Conservation (phyloP, 2,797 vertebrate species). For the Margarornis squamiger region DNA sequence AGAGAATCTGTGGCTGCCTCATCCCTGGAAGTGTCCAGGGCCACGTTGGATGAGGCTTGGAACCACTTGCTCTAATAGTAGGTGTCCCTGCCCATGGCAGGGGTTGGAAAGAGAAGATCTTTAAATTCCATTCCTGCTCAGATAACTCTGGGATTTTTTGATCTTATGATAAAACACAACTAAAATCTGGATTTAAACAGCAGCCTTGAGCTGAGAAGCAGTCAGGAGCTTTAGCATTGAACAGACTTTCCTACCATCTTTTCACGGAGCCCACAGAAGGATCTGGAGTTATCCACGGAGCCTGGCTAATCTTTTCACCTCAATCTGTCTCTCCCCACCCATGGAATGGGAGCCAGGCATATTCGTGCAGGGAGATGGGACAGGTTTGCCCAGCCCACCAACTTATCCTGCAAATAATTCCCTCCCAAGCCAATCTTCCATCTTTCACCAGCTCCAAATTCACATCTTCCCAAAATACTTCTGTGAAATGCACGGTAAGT, state of each 20-base stretch:
- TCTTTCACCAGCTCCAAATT: conserved; percentile 2
- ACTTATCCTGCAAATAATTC: background rate
- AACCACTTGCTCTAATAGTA: background rate
- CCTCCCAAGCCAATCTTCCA: background rate
- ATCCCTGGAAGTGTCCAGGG: background rate
- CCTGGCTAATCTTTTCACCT: background rate
- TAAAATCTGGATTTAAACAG: background rate
- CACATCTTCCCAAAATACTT: conserved; percentile 15
- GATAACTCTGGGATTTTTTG: background rate
- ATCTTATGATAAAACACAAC: background rate
- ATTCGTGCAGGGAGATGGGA: background rate
- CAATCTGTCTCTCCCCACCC: background rate
- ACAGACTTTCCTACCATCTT: background rate
- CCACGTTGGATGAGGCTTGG: background rate
- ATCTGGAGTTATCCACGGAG: background rate
- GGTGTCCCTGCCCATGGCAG: background rate
- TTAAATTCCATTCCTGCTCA: no score
- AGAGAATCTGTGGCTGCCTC: background rate
- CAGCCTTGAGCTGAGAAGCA: background rate
- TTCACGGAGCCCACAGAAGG: background rate
- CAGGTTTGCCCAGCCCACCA: background rate
- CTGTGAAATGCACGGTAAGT: background rate
- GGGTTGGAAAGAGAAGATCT: background rate
- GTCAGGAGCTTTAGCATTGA: background rate
- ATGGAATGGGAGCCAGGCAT: background rate